These are phyloP conservation scores for Engystomops pustulosus DNA, from an alignment of 2,113 vertebrate species.

Conservation along the genomic window DNA sequence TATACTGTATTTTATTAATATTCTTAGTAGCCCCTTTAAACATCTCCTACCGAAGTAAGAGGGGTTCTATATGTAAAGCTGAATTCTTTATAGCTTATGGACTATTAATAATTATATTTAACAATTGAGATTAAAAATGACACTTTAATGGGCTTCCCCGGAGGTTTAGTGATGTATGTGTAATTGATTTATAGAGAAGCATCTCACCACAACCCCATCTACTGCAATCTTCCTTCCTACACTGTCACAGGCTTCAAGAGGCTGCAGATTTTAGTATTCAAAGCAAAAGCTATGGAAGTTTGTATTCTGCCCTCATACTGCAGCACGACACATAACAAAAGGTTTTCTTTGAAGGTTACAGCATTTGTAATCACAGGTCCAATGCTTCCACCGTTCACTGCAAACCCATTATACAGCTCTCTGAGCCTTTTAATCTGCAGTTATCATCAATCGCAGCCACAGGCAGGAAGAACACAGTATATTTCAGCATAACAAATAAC, in stretches of 20 bases:
- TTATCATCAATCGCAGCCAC: slow-evolving; percentile 12
- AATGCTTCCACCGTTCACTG: slow-evolving; percentile 27
- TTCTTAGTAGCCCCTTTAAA: too few species aligned
- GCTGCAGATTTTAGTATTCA: slow-evolving; percentile 53
- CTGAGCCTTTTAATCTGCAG: slow-evolving; percentile 20
- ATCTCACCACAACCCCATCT: not conserved
- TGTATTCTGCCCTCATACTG: slow-evolving; percentile 39
- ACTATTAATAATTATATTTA: not conserved
- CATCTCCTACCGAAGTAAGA: too few species aligned
- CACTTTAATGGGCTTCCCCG: not conserved
- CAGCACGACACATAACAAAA: slow-evolving; percentile 40
- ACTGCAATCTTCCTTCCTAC: not conserved
- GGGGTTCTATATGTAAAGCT: too few species aligned
- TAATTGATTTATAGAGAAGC: not conserved
- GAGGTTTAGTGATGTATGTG: not conserved
- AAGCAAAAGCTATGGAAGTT: slow-evolving; percentile 3
- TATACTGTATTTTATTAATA: too few species aligned
- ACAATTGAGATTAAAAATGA: not conserved
- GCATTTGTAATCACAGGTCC: slow-evolving; percentile 42
- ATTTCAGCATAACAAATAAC: slow-evolving; percentile 17
- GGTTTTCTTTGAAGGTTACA: slow-evolving; percentile 47
- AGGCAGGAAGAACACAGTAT: not conserved
- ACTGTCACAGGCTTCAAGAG: not conserved
- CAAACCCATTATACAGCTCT: slow-evolving; percentile 23
- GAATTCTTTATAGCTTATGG: not conserved